Evolutionary conservation across 1,140 invertebrate species (phyloP), one percentile per base, ranked within the genome.

Genomic region (Drosophila sp.): DNA sequence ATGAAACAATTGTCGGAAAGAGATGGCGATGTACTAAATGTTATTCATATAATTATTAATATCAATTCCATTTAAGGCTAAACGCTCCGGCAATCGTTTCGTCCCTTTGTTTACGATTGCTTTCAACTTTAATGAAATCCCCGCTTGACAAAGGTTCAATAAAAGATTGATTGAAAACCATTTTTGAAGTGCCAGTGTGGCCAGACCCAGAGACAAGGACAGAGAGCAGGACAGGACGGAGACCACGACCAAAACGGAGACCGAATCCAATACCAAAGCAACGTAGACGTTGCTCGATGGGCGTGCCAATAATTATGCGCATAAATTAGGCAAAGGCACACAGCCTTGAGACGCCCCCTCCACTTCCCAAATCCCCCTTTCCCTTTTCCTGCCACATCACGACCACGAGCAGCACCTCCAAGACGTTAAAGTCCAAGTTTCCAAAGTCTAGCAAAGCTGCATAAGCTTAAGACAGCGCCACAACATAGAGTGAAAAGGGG

Each of bases 71-170:
- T 86, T 77, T 65, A 58, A 66, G 77, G 36, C 63, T 64, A 83
- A 83, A 57, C 64, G 77, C 27, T 66, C 32, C 8, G 54, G 61
- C 72, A 80, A 80, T 80, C 64, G 69, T 16, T 27, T 43, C 27
- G 27, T 16, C 38, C 25, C 50, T 50, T 75, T 62, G 65, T 78
- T 50, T 40, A 53, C 54, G 69, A 58, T 57, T 77, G 72, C 77
- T 64, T 71, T 84, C 72, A 70, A 77, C 64, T 84, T 84, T 84
- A 86, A 84, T 86, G 67, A 84, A 84, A 86, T 84, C 81, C 64
- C 67, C 73, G 81, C 81, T 57, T 86, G 81, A 77, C 81, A 84
- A 84, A 84, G 80, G 80, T 84, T 84, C 81, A 86, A 84, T 86
- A 64, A 65, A 77, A 86, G 80, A 84, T 86, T 84, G 80, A 84